These are phyloP conservation scores for Psammodynastes pulverulentus DNA, from an alignment of 2,113 vertebrate species.

Conservation along the genomic window DNA sequence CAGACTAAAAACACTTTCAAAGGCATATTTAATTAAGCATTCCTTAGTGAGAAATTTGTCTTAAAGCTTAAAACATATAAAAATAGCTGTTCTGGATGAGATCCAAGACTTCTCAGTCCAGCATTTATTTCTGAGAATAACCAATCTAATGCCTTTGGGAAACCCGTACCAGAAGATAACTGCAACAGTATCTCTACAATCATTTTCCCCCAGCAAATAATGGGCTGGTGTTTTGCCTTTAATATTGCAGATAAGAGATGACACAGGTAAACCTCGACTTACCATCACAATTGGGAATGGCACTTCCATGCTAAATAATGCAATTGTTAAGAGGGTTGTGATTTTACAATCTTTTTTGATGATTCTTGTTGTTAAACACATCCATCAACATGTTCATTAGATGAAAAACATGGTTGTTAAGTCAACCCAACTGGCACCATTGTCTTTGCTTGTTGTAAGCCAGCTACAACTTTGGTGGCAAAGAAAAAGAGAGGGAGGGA, in stretches of 20 bases:
- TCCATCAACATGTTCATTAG: not conserved
- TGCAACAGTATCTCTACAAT: not conserved
- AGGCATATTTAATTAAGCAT: not conserved
- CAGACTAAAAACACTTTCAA: not conserved
- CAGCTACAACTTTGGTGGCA: not conserved
- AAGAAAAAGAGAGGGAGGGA: not conserved
- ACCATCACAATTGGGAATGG: not conserved
- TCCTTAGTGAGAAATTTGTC: not conserved
- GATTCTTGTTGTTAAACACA: not conserved
- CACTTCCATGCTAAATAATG: not conserved
- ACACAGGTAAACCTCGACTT: not conserved
- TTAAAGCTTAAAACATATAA: not conserved
- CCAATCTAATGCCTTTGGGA: not conserved
- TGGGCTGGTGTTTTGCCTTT: not conserved
- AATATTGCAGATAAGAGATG: not conserved
- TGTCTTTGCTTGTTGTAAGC: not conserved
- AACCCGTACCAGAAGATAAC: not conserved
- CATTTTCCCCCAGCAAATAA: not conserved
- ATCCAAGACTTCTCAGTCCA: not conserved
- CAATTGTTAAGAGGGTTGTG: not conserved
- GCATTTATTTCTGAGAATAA: not conserved
- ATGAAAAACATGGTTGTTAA: not conserved
- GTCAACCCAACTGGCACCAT: not conserved
- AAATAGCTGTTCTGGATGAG: not conserved
- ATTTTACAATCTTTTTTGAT: not conserved